Base-by-base conservation (phyloP, 2,888 invertebrate species). In the Criorhina ranunculi region DNA sequence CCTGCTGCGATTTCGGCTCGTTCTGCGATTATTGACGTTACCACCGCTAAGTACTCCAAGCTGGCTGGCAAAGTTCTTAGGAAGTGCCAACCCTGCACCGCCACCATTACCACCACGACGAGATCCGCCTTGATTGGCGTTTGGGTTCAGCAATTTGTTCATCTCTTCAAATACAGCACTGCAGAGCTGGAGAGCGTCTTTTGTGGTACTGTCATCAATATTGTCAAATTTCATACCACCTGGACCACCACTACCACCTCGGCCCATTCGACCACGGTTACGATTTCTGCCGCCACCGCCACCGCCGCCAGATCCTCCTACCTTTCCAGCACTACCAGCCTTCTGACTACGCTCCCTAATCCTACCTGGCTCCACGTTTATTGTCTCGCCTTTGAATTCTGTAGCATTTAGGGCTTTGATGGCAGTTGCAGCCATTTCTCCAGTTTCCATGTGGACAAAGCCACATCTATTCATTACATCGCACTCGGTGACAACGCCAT, bases 381-480 rank as follows among this genome's bases (percentile, higher is more conserved):
- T 96, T 81, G 94, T 94, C 64, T 95, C 95, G 24, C 97, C 97
- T 92, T 96, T 96, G 91, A 98, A 97, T 59, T 95, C 94, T 0
- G 95, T 93, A 88, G 96, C 96, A 91, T 98, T 95, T 33, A 98
- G 92, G 33, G 95, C 96, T 86, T 95, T 94, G 88, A 97, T 96
- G 0, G 98, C 97, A 72, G 95, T 94, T 53, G 95, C 93, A 2
- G 98, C 98, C 91, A 97, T 95, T 64, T 96, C 95, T 88, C 95
- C 94, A 17, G 95, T 95, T 89, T 96, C 95, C 95, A 97, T 95
- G 92, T 98, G 98, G 60, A 98, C 96, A 92, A 98, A 98, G 8
- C 98, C 98, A 91, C 97, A 98, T 82, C 97, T 95, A 91, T 98
- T 98, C 93, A 98, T 96, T 77, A 98, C 96, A 91, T 98, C 98